Evolutionary conservation across 2,888 invertebrate species (phyloP).

Genomic region (Flexamia atlantica): DNA sequence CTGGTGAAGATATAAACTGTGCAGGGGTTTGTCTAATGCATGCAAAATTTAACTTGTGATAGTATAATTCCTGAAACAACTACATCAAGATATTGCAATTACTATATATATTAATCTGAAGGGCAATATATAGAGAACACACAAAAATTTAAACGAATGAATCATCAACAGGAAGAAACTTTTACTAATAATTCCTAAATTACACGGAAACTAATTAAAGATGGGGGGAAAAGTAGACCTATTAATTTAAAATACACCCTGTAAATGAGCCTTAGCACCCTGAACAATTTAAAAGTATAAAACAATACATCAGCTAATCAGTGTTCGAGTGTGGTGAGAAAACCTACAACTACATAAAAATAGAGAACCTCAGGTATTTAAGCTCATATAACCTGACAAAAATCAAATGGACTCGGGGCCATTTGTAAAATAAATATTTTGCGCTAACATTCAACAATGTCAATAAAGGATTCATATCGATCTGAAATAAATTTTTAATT

Average conservation of each 20-base stretch:
- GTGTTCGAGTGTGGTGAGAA: conserved; percentile 4
- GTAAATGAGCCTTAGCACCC: conserved; percentile 38
- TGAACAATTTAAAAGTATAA: conserved; percentile 22
- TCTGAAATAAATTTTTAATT: conserved; percentile 20
- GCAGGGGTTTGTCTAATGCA: conserved; percentile 15
- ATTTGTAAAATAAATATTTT: conserved; percentile 24
- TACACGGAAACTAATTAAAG: background rate
- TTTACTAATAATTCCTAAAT: background rate
- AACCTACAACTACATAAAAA: conserved; percentile 21
- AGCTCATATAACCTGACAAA: background rate
- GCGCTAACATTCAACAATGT: conserved; percentile 39
- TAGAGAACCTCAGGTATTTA: conserved; percentile 8
- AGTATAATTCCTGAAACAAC: conserved; percentile 9
- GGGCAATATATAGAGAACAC: conserved; percentile 35
- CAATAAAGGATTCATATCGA: background rate
- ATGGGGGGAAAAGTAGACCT: background rate
- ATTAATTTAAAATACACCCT: conserved; percentile 18
- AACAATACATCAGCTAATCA: background rate
- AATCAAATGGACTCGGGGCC: background rate
- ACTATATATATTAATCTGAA: conserved; percentile 36
- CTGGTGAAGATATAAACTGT: conserved; percentile 25
- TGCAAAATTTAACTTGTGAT: conserved; percentile 34
- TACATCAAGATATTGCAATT: conserved; percentile 38
- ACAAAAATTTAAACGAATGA: background rate
- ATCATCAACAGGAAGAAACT: background rate